These are phyloP conservation scores for Pollenia labialis DNA, from an alignment of 2,888 invertebrate species.

Conservation along the genomic window DNA sequence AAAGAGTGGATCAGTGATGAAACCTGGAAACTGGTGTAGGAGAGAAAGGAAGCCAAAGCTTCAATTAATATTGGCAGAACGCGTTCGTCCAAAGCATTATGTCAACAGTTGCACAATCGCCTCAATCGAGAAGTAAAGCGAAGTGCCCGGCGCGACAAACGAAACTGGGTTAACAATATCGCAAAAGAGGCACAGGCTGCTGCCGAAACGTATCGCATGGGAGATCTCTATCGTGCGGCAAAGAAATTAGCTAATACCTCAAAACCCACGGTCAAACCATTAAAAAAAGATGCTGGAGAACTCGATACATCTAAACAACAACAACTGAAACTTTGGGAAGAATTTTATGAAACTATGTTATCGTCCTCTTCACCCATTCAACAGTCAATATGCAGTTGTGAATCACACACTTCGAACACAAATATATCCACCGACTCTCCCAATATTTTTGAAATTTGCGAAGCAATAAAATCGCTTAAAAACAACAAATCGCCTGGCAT, in stretches of 20 bases:
- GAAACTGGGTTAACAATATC: constrained; percentile 1
- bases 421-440: neutral
- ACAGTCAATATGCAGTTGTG: neutral
- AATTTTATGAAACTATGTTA: too few relatives aligned
- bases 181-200: constrained; percentile 26
- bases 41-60: constrained; percentile 18
- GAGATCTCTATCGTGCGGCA: too few relatives aligned
- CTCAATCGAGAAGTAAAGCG: neutral
- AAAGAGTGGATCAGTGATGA: constrained; percentile 3
- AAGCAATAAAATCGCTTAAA: too few relatives aligned
- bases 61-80: neutral
- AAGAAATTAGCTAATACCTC: too few relatives aligned
- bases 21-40: neutral
- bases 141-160: neutral
- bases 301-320: neutral
- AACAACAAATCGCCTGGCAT: too few relatives aligned
- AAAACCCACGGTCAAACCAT: too few relatives aligned
- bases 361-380: too few relatives aligned
- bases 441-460: too few relatives aligned
- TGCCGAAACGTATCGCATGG: neutral
- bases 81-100: too few relatives aligned
- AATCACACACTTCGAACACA: neutral
- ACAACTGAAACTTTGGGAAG: neutral
- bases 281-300: neutral
- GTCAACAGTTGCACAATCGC: too few relatives aligned